phyloP scores from a whole-genome alignment of 1,140 invertebrate genomes.

The Apocrypta bakeri region DNA sequence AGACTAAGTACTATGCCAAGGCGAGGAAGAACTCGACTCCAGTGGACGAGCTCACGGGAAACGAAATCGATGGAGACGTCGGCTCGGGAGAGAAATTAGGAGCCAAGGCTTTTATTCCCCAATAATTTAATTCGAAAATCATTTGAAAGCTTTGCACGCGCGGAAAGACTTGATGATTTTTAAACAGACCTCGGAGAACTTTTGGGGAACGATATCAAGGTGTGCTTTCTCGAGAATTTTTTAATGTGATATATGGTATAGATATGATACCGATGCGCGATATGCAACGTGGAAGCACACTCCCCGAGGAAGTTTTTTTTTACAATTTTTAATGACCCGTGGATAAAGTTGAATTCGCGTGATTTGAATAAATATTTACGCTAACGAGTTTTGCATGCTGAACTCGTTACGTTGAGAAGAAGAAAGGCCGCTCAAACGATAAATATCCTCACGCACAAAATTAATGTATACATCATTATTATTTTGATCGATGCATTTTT shows the following conservation, averaged over 20 bases:
- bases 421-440: too few relatives aligned
- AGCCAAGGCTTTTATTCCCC: constrained; percentile 24
- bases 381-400: too few relatives aligned
- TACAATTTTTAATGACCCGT: neutral
- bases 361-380: too few relatives aligned
- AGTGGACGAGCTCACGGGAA: constrained; percentile 37
- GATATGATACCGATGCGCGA: neutral
- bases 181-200: too few relatives aligned
- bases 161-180: constrained; percentile 43
- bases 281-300: too few relatives aligned
- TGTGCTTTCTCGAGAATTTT: neutral
- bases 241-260: neutral
- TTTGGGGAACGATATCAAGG: neutral
- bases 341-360: too few relatives aligned
- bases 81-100: neutral
- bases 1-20: constrained; percentile 44
- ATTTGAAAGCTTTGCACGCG: neutral
- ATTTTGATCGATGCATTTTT: too few relatives aligned
- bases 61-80: constrained; percentile 45
- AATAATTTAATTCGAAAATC: constrained; percentile 13
- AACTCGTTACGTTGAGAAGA: too few relatives aligned
- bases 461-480: too few relatives aligned
- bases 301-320: neutral
- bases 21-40: constrained; percentile 25
- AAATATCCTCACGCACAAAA: too few relatives aligned